Percentiles rank a stretch among this genome's conserved stretches.
Evolutionary conservation across 2,888 invertebrate species (phyloP).

Genomic region (Pristionchus exspectatus): DNA sequence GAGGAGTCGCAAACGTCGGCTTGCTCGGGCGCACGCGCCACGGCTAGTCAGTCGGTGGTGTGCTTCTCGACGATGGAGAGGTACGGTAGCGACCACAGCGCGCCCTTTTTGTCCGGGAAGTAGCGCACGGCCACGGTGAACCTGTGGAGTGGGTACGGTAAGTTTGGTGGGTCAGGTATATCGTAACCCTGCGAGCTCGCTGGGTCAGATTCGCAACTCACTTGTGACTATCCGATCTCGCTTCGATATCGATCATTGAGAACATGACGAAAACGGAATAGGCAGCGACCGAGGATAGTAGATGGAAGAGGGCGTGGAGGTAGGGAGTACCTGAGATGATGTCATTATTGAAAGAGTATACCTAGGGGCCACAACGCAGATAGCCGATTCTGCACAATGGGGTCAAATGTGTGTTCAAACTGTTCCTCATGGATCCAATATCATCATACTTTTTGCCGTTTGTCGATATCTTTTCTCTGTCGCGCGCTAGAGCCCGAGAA

Average conservation of each 20-base stretch:
- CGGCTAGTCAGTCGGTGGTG: constrained; percentile 43
- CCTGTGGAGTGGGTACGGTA: constrained; percentile 55
- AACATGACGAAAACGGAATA: constrained; percentile 78
- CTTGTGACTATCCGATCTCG: constrained; percentile 67
- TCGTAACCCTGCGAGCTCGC: background rate
- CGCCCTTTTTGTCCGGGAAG: constrained; percentile 67
- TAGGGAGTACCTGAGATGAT: constrained; percentile 70
- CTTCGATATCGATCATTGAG: constrained; percentile 75
- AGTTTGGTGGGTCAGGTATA: background rate
- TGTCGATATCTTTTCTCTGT: too few relatives aligned
- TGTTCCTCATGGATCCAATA: too few relatives aligned
- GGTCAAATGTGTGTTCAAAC: too few relatives aligned
- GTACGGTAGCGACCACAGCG: constrained; percentile 70
- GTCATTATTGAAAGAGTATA: background rate
- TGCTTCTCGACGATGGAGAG: constrained; percentile 64
- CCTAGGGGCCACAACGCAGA: too few relatives aligned
- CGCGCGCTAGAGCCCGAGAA: too few relatives aligned
- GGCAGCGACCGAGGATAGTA: constrained; percentile 73
- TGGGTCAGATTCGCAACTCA: constrained; percentile 54
- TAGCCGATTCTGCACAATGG: too few relatives aligned
- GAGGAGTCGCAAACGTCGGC: background rate
- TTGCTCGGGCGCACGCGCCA: background rate
- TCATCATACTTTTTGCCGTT: too few relatives aligned
- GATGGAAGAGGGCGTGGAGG: constrained; percentile 76
- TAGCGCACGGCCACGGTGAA: constrained; percentile 69